Evolutionary conservation across 2,888 invertebrate genomes (phyloP).

Genomic region (Hydriomena furcata): DNA sequence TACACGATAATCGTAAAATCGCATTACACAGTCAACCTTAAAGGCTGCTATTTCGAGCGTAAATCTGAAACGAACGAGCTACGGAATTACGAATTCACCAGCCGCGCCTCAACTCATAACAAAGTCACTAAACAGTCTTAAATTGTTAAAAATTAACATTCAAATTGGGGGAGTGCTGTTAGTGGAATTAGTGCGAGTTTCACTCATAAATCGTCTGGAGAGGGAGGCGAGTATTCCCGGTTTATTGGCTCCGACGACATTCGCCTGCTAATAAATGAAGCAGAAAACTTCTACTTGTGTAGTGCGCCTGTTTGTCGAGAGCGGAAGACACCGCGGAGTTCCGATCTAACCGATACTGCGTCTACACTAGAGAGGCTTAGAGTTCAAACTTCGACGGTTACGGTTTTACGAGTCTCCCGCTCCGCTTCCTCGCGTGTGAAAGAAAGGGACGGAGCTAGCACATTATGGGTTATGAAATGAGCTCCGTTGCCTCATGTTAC

Average conservation of each 20-base stretch:
- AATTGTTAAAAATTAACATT: conserved; percentile 83
- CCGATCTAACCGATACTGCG: conserved; percentile 53
- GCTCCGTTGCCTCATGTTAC: conserved; percentile 73
- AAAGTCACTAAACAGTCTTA: conserved; percentile 72
- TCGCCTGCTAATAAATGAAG: conserved; percentile 79
- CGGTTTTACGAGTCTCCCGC: conserved; percentile 49
- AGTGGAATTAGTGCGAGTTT: conserved; percentile 79
- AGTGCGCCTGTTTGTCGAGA: conserved; percentile 65
- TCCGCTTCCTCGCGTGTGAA: conserved; percentile 45
- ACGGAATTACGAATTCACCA: conserved; percentile 56
- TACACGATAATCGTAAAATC: conserved; percentile 54
- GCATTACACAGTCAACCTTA: conserved; percentile 52
- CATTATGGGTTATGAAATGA: conserved; percentile 80
- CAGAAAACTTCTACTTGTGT: conserved; percentile 78
- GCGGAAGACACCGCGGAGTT: conserved; percentile 59
- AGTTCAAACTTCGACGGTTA: conserved; percentile 61
- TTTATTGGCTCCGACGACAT: conserved; percentile 77
- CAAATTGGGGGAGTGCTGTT: conserved; percentile 77
- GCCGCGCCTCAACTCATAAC: conserved; percentile 63
- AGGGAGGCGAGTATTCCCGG: conserved; percentile 67
- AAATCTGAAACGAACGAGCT: conserved; percentile 59
- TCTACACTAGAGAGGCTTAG: conserved; percentile 51
- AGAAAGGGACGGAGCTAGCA: conserved; percentile 55
- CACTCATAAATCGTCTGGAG: conserved; percentile 78
- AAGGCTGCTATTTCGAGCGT: conserved; percentile 48